Evolutionary conservation across 2,113 vertebrate species (phyloP).

Genomic region (Ailurus styani): DNA sequence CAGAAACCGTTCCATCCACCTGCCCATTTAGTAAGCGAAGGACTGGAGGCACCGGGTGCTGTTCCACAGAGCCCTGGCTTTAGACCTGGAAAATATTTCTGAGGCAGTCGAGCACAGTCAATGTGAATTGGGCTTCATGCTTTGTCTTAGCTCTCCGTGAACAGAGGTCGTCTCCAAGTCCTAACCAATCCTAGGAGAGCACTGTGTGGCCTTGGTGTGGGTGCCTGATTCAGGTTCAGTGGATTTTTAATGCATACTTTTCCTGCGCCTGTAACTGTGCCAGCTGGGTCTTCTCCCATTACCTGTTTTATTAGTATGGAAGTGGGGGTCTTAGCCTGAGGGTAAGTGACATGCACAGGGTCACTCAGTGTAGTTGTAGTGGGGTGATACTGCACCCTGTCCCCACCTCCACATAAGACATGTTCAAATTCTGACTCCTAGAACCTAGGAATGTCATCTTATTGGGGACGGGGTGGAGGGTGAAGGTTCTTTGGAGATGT

Average conservation of each 20-base stretch:
- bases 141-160: background rate
- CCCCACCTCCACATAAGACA: rapidly evolving
- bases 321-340: background rate
- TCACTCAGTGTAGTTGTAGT: background rate
- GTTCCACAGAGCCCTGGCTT: rapidly evolving
- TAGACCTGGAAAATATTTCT: background rate
- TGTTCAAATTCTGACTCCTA: background rate
- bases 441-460: background rate
- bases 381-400: background rate
- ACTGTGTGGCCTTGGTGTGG: background rate
- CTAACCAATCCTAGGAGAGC: background rate
- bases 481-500: background rate
- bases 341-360: background rate
- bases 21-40: background rate
- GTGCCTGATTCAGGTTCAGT: background rate
- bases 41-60: too few relatives aligned
- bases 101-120: background rate
- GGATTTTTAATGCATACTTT: background rate
- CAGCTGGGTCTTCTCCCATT: background rate
- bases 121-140: background rate
- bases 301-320: background rate
- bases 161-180: background rate
- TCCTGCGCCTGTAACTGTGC: background rate
- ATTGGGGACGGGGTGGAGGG: background rate
- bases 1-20: background rate